A percentile compares a stretch with the other conserved stretches of the same genome.
Evolutionary conservation across 2,113 vertebrate genomes (phyloP).

Genomic region (Mormoops blainvillei): DNA sequence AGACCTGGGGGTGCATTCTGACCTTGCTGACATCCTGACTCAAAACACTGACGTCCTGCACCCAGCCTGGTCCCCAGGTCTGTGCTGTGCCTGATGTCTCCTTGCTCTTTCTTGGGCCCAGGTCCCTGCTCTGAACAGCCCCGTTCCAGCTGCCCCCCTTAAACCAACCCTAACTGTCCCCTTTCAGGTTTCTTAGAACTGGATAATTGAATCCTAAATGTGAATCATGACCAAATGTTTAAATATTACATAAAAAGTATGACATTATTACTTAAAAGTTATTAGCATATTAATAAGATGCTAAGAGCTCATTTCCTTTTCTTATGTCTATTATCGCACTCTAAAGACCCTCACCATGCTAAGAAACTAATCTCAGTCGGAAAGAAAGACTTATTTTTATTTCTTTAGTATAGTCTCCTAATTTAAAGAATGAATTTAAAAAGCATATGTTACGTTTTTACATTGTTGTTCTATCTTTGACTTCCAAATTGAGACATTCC

Average conservation of each 20-base stretch:
- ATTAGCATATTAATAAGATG: not conserved
- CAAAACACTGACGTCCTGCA: not conserved
- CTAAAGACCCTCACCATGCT: not conserved
- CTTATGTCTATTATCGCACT: not conserved
- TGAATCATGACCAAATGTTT: not conserved
- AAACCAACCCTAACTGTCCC: not conserved
- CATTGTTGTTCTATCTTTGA: not conserved
- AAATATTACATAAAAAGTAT: not conserved
- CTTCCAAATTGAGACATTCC: conserved; percentile 17
- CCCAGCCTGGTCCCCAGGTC: not conserved
- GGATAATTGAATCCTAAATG: not conserved
- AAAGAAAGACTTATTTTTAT: not conserved
- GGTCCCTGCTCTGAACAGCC: not conserved
- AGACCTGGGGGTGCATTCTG: not conserved
- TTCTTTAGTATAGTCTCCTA: not conserved
- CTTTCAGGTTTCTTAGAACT: not conserved
- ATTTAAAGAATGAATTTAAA: conserved; percentile 4
- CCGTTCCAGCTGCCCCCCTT: not conserved
- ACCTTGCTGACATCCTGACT: not conserved
- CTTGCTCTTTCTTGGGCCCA: not conserved
- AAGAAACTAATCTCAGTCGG: not conserved
- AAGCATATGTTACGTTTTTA: not conserved
- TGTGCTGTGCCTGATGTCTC: not conserved
- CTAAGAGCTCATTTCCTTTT: not conserved
- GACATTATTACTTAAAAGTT: not conserved